Evolutionary conservation across 2,888 invertebrate species (phyloP), one percentile per base, ranked within the genome.

Genomic region (Nomada ruficornis): DNA sequence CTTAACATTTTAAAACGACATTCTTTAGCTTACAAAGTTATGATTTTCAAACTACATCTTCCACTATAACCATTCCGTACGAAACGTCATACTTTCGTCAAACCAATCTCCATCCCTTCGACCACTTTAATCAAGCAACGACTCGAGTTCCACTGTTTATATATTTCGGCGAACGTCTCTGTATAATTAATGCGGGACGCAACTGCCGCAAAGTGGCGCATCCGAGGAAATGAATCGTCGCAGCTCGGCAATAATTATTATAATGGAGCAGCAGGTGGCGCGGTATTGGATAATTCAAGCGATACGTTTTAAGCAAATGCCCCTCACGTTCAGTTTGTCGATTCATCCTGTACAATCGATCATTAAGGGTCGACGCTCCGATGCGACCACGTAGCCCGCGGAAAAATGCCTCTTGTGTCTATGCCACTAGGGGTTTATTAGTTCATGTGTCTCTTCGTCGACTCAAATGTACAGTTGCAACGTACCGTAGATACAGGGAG

Each of bases 201-300:
- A 70, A 62, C 59, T 70, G 65, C 68, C 52, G 72, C 59, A 60
- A 73, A 70, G 73, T 71, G 79, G 74, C 68, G 71, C 74, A 79
- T 55, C 67, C 74, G 77, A 72, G 74, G 82, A 72, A 78, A 84
- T 90, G 91, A 90, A 91, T 92, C 86, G 90, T 87, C 84, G 81
- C 85, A 84, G 85, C 80, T 82, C 50, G 84, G 88, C 90, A 89
- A 92, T 92, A 91, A 92, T 93, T 92, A 92, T 92, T 91, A 91
- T 92, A 93, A 92, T 93, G 91, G 92, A 89, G 91, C 87, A 91
- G 92, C 92, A 91, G 92, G 91, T 92, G 92, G 89, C 78, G 85
- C 82, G 84, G 83, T 81, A 83, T 84, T 72, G 67, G 85, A 77
- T 85, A 86, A 89, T 87, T 86, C 85, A 76, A 67, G 85, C 84